A percentile compares a stretch with the other conserved stretches of the same genome.
Conservation (phyloP, 2,797 vertebrate species). For the Vespertilio murinus region DNA sequence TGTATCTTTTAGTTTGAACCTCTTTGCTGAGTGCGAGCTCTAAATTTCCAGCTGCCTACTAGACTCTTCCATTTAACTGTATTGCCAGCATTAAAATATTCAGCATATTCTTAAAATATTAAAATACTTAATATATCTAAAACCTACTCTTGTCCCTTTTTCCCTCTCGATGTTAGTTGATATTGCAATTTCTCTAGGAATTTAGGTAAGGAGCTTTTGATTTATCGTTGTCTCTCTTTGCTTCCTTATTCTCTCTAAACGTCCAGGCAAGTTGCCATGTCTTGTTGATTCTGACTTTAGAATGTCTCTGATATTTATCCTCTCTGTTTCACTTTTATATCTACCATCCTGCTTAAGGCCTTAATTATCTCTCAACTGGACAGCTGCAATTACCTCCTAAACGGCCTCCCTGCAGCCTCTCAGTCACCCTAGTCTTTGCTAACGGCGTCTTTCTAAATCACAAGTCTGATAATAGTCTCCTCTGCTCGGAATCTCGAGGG, state of each 20-base stretch:
- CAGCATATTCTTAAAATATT: neutral
- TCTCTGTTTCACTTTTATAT: conserved; percentile 3
- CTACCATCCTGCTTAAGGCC: neutral
- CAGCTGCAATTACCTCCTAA: conserved; percentile 22
- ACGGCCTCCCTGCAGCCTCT: neutral
- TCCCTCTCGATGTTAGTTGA: neutral
- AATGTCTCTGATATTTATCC: neutral
- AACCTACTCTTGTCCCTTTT: neutral
- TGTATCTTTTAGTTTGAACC: neutral
- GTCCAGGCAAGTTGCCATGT: neutral
- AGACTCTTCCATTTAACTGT: neutral
- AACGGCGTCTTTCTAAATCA: conserved; percentile 35
- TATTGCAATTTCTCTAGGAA: neutral
- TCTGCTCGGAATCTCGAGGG: neutral
- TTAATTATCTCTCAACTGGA: conserved; percentile 9
- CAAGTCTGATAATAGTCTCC: conserved; percentile 8
- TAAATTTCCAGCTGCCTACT: neutral
- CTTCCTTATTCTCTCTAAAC: neutral
- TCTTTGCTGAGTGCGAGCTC: neutral
- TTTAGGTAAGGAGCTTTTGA: neutral
- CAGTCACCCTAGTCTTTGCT: neutral
- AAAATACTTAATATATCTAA: neutral
- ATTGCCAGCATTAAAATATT: neutral
- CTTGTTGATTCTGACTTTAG: neutral
- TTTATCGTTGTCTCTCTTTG: neutral